Evolutionary conservation across 1,140 invertebrate genomes (phyloP).

Genomic region (Ylistrum balloti): DNA sequence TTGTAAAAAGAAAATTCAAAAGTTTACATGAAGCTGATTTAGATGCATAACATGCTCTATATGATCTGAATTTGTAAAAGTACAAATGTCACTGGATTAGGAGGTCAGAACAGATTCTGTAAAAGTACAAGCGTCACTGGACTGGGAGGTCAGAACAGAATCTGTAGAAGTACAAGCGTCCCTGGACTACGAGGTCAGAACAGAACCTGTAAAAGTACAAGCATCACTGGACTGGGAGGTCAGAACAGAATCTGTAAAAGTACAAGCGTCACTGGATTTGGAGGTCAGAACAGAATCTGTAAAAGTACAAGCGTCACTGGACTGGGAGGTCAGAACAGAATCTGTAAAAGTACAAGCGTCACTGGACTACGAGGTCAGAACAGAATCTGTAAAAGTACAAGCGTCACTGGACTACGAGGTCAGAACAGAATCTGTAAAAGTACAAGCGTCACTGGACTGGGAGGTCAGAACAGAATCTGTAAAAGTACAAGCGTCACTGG

Average conservation of each 20-base stretch:
- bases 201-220: not conserved
- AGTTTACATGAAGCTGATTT: conserved; percentile 12
- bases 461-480: not conserved
- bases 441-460: not conserved
- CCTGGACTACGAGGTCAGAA: not conserved
- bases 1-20: not conserved
- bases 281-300: not conserved
- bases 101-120: not conserved
- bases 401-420: not conserved
- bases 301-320: not conserved
- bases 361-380: not conserved
- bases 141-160: not conserved
- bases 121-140: not conserved
- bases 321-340: not conserved
- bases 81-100: not conserved
- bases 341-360: not conserved
- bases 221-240: not conserved
- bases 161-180: not conserved
- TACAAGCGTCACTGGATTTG: not conserved
- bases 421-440: too few relatives aligned
- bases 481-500: not conserved
- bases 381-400: not conserved
- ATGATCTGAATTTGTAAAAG: too few relatives aligned
- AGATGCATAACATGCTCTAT: not conserved
- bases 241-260: too few relatives aligned